phyloP scores from a whole-genome alignment of 1,140 invertebrate species.

The Pseudachorutes palmiensis region DNA sequence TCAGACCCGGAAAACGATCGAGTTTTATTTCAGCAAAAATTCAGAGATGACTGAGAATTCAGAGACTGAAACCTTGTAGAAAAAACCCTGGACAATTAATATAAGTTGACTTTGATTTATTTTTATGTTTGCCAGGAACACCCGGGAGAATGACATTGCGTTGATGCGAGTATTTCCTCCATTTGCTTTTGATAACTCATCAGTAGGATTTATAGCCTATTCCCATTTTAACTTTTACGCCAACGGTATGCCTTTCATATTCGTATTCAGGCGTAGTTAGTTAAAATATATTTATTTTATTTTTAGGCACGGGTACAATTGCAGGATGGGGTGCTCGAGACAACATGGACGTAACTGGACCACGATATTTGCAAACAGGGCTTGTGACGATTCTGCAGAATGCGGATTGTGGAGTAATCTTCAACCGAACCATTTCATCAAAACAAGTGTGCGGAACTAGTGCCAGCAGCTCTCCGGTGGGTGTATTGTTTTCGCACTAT shows the following conservation, averaged over 20 bases:
- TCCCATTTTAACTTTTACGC: background rate
- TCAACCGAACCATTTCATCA: background rate
- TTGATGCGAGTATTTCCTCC: background rate
- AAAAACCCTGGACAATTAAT: no score
- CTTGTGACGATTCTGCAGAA: background rate
- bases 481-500: background rate
- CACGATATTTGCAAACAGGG: background rate
- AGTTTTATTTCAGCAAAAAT: no score
- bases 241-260: background rate
- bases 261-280: background rate
- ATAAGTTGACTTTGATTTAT: no score
- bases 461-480: background rate
- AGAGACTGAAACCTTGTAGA: no score
- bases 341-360: background rate
- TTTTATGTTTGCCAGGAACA: no score
- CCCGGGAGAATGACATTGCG: background rate
- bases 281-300: background rate
- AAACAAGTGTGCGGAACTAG: background rate
- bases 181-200: conserved; percentile 1
- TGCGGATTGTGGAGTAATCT: background rate
- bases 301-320: background rate
- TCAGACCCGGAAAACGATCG: no score
- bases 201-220: background rate
- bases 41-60: no score
- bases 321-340: background rate